Percentiles rank a stretch among this genome's conserved stretches.
Conservation (phyloP, 2,797 vertebrate genomes). For the Nyctalus aviator region DNA sequence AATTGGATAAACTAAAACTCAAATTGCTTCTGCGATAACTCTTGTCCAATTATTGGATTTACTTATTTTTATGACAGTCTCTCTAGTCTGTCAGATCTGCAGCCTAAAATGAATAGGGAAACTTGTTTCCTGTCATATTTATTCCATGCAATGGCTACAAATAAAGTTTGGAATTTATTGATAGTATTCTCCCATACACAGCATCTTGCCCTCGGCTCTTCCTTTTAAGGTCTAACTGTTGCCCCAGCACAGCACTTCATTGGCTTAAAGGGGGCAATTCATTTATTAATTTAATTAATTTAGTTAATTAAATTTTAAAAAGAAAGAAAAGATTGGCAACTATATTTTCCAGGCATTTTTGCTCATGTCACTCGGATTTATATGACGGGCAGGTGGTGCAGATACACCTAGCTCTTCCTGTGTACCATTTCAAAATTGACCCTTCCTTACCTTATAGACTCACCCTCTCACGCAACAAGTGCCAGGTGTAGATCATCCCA, state of each 20-base stretch:
- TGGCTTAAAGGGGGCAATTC: neutral
- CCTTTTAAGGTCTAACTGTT: neutral
- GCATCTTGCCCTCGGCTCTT: neutral
- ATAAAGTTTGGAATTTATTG: neutral
- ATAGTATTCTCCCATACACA: neutral
- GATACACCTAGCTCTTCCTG: neutral
- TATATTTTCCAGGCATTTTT: conserved; percentile 10
- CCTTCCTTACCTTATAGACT: neutral
- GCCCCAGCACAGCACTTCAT: neutral
- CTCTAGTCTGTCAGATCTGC: neutral
- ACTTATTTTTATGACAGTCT: neutral
- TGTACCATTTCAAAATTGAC: neutral
- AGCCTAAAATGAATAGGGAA: neutral
- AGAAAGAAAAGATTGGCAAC: neutral
- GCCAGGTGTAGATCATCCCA: neutral
- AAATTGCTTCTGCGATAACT: neutral
- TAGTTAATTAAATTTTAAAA: neutral
- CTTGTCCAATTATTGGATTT: neutral
- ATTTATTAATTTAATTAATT: neutral
- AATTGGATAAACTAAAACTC: neutral
- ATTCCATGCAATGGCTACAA: neutral
- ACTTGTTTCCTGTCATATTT: neutral
- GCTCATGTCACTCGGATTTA: neutral
- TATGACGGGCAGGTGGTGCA: neutral
- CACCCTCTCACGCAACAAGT: neutral